Evolutionary conservation across 1,140 invertebrate genomes (phyloP), one percentile per base, ranked within the genome.

Genomic region (Vollenhovia emeryi): DNA sequence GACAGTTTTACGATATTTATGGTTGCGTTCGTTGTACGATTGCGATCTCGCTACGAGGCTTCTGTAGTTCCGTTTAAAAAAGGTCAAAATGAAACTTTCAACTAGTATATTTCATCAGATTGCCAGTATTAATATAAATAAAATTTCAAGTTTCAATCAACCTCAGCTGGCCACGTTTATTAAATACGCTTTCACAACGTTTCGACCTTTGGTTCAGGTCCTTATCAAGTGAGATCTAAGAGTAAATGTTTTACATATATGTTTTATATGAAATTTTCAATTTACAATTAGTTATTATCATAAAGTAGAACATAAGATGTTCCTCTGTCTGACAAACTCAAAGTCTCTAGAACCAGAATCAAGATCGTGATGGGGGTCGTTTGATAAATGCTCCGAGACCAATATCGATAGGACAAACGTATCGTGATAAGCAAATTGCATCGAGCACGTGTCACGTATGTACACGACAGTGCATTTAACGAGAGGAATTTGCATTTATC

Each of bases 401-500:
- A 79, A 27, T 18, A 36, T 33, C 30, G 55, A 79, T 50, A 11
- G 11, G 15, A 62, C 15, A 18, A 48, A 18, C 40, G 11, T 76
- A 62, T 66, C 45, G 33, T 1, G 8, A 79, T 79, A 66, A 79
- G 6, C 52, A 33, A 15, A n/a, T 24, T 57, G 24, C 8, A 48
- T 57, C 13, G 40, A 48, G 15, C 57, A 62, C 69, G 21, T 43
- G 80, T 73, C 69, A 43, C 13, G 8, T 60, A 36, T 75, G 48
- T 21, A n/a, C 13, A 55, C 55, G 43, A 84, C 30, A 45, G 57
- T 1, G n/a, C n/a, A 30, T 21, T 82, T 21, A 45, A 59, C 24
- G 52, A 74, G 50, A 24, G 43, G 36, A 45, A 83, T 60, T 74
- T 45, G 79, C 40, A 18, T 43, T 33, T 55, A 82, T 73, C 43